Percentiles rank a stretch among this genome's conserved stretches.
Evolutionary conservation across 2,113 vertebrate genomes (phyloP).

Genomic region (Rhinoderma darwinii): DNA sequence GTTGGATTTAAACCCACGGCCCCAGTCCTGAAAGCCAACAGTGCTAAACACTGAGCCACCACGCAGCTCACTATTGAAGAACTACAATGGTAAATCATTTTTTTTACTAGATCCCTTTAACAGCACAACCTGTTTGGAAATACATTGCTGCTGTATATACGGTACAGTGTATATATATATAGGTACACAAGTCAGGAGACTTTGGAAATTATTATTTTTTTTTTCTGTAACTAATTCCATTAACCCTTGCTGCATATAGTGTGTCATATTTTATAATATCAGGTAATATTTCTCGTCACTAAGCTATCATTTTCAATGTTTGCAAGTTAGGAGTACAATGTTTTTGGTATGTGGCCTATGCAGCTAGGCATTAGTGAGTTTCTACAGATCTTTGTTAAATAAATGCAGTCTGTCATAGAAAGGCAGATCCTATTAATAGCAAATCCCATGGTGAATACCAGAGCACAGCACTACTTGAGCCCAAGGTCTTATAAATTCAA

Average conservation of each 20-base stretch:
- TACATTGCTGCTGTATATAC: too few species aligned
- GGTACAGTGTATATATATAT: not conserved
- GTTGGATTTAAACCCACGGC: too few species aligned
- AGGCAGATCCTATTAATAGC: slow-evolving; percentile 27
- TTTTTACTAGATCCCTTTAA: too few species aligned
- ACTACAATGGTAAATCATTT: too few species aligned
- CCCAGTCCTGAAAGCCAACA: too few species aligned
- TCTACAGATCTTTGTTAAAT: slow-evolving; percentile 51
- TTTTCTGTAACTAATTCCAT: not conserved
- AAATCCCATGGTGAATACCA: slow-evolving; percentile 44
- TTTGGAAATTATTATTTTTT: not conserved
- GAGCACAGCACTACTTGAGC: slow-evolving; percentile 25
- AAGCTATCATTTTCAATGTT: not conserved
- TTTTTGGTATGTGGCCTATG: slow-evolving; percentile 30
- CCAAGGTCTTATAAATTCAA: slow-evolving; percentile 28
- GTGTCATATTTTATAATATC: not conserved
- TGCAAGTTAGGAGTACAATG: slow-evolving; percentile 9
- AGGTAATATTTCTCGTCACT: not conserved
- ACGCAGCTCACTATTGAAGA: too few species aligned
- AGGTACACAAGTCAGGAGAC: not conserved
- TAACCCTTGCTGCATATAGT: not conserved
- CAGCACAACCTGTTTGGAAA: not conserved
- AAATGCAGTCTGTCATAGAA: slow-evolving; percentile 38
- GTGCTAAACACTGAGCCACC: too few species aligned
- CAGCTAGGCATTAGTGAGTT: slow-evolving; percentile 30